Evolutionary conservation across 2,113 vertebrate genomes (phyloP).

Genomic region (Mus pahari): DNA sequence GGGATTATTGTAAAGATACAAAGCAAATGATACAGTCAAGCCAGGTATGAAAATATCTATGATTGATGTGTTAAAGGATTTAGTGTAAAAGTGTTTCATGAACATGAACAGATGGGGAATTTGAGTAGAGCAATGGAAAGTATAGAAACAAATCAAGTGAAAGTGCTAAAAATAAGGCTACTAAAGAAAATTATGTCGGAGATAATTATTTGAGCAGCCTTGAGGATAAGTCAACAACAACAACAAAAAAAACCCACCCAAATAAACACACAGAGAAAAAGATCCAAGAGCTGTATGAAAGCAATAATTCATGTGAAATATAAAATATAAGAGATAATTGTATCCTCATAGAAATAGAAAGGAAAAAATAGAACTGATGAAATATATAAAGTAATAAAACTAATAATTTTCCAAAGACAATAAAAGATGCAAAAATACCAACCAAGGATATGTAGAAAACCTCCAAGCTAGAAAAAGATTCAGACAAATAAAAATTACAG

Average conservation of each 20-base stretch:
- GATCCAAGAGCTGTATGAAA: not conserved
- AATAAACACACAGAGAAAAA: not conserved
- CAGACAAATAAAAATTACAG: not conserved
- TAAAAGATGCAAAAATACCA: not conserved
- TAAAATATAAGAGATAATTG: not conserved
- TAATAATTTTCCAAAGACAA: slow-evolving; percentile 17
- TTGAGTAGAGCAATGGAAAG: not conserved
- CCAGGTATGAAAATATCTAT: not conserved
- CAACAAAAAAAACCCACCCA: not conserved
- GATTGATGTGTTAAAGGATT: not conserved
- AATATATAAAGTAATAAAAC: not conserved
- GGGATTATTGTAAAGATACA: not conserved
- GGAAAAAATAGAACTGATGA: not conserved
- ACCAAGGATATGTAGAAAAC: not conserved
- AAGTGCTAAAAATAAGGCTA: slow-evolving; percentile 11
- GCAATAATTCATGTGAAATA: not conserved
- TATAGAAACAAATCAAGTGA: not conserved
- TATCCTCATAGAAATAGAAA: not conserved
- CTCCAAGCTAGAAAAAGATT: not conserved
- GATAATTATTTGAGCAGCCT: not conserved
- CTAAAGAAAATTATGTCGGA: slow-evolving; percentile 24
- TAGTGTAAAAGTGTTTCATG: not conserved
- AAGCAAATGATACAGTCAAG: not conserved
- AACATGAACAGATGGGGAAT: not conserved
- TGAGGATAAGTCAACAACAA: not conserved